Conservation (phyloP, 1,140 invertebrate species). For the Sitobion miscanthi region DNA sequence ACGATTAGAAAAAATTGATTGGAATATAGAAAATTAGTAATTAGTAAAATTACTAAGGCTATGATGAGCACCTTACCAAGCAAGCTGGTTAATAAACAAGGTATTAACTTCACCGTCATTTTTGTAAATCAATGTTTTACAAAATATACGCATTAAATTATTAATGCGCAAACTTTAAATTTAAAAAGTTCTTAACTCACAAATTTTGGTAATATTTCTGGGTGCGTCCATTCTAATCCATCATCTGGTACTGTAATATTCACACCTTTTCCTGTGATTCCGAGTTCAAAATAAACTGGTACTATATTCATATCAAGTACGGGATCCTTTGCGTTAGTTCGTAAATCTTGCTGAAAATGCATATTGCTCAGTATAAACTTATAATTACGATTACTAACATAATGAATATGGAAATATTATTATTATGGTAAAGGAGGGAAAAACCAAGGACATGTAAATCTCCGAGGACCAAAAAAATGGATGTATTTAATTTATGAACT, state of each 20-base stretch:
- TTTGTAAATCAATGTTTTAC: too few relatives aligned
- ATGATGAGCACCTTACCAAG: too few relatives aligned
- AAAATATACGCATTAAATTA: too few relatives aligned
- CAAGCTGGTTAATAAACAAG: too few relatives aligned
- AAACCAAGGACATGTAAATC: background rate
- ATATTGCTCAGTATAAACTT: background rate
- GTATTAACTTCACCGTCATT: too few relatives aligned
- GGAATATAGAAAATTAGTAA: too few relatives aligned
- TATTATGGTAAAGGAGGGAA: too few relatives aligned
- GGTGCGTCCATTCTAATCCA: conserved; percentile 81
- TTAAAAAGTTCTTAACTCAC: conserved; percentile 67
- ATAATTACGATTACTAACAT: background rate
- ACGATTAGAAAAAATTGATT: too few relatives aligned
- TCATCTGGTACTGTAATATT: conserved; percentile 87
- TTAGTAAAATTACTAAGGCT: too few relatives aligned
- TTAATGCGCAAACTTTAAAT: too few relatives aligned
- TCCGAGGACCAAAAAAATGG: background rate
- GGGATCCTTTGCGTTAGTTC: conserved; percentile 67
- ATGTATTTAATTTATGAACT: background rate
- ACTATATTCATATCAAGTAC: conserved; percentile 78
- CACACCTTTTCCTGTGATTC: conserved; percentile 80
- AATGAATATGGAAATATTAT: background rate
- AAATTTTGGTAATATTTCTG: conserved; percentile 79
- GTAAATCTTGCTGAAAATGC: conserved; percentile 71
- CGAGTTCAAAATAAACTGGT: conserved; percentile 73